Evolutionary conservation across 2,797 vertebrate species (phyloP).

Genomic region (Sebastiscus tertius): DNA sequence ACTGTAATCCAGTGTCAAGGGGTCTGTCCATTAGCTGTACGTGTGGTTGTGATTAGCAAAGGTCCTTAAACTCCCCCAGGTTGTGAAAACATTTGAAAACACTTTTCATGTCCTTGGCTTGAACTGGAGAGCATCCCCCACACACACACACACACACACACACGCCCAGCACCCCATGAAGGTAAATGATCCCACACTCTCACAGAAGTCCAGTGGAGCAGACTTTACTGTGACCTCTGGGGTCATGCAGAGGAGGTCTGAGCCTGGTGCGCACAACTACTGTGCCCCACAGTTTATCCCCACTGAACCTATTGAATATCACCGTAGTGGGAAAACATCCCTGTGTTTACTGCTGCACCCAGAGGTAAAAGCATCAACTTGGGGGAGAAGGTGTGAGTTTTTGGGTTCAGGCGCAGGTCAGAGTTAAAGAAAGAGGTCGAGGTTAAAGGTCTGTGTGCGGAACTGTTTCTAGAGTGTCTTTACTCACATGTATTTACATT

Average conservation of each 20-base stretch:
- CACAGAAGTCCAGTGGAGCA: constrained; percentile 39
- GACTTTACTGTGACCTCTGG: constrained; percentile 42
- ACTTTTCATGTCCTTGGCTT: constrained; percentile 73
- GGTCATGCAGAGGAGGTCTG: constrained; percentile 56
- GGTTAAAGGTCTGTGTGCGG: constrained; percentile 30
- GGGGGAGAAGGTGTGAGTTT: constrained; percentile 16
- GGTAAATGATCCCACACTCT: constrained; percentile 32
- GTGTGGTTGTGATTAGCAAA: constrained; percentile 67
- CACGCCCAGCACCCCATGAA: not conserved
- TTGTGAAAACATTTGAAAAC: constrained; percentile 77
- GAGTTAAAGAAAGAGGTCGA: constrained; percentile 33
- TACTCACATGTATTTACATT: constrained; percentile 11
- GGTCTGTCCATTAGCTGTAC: not conserved
- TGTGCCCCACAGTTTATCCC: constrained; percentile 44
- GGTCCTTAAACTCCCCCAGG: constrained; percentile 38
- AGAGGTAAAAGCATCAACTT: not conserved
- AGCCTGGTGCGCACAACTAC: constrained; percentile 33
- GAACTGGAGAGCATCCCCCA: constrained; percentile 45
- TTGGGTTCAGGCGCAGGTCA: constrained; percentile 53
- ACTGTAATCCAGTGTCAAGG: not conserved
- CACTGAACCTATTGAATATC: constrained; percentile 51
- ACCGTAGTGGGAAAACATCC: not conserved
- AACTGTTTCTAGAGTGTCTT: constrained; percentile 2
- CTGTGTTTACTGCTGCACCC: constrained; percentile 36
- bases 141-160: constrained; percentile 13